phyloP scores from a whole-genome alignment of 2,888 invertebrate genomes.

The Nomada ruficornis region DNA sequence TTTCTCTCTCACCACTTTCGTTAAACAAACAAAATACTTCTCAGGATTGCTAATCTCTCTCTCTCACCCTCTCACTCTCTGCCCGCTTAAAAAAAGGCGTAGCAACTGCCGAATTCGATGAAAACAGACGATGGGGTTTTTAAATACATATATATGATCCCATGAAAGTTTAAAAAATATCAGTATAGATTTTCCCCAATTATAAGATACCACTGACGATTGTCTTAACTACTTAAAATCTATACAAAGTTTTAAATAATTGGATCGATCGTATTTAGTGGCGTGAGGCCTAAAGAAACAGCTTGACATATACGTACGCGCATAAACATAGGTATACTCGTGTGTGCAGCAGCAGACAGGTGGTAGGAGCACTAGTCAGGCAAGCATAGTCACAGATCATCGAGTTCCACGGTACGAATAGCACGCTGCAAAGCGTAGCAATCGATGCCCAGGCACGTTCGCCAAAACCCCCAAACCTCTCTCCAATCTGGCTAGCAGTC shows the following conservation, averaged over 20 bases:
- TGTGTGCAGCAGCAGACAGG: background rate
- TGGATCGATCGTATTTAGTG: background rate
- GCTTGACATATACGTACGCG: background rate
- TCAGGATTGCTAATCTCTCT: too few species aligned
- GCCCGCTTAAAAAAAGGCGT: too few species aligned
- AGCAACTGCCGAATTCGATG: too few species aligned
- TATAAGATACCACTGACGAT: too few species aligned
- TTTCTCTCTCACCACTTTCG: too few species aligned
- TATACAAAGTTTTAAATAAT: background rate
- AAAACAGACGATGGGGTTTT: too few species aligned
- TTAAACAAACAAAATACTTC: too few species aligned
- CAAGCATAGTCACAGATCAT: constrained; percentile 55
- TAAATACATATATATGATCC: too few species aligned
- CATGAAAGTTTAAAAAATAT: too few species aligned
- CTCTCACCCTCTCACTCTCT: too few species aligned
- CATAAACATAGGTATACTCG: background rate
- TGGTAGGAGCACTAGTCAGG: constrained; percentile 32
- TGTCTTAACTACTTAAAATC: too few species aligned
- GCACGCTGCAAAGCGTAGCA: constrained; percentile 58
- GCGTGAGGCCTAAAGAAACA: background rate
- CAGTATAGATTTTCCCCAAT: too few species aligned
- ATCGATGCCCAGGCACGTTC: constrained; percentile 73
- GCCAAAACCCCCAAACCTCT: constrained; percentile 55
- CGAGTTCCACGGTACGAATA: constrained; percentile 51
- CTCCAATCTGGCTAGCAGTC: constrained; percentile 69